phyloP scores from a whole-genome alignment of 2,888 invertebrate genomes.

The Acleris holmiana region DNA sequence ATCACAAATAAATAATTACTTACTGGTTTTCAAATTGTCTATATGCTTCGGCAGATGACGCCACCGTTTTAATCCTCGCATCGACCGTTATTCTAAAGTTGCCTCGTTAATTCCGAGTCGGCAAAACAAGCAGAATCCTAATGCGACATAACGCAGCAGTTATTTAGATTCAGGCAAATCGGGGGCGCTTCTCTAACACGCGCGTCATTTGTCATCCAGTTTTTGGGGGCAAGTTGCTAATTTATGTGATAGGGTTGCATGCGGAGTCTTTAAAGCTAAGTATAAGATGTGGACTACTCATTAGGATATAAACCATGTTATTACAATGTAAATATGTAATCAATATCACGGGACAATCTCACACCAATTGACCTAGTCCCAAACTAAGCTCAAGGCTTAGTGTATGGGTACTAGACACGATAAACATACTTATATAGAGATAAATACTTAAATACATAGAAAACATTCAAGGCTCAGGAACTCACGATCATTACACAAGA shows the following conservation, averaged over 20 bases:
- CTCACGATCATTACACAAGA: too few relatives aligned
- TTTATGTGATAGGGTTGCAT: not conserved
- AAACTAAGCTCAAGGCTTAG: too few relatives aligned
- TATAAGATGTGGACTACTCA: too few relatives aligned
- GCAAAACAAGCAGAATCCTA: constrained; percentile 75
- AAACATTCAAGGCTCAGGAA: too few relatives aligned
- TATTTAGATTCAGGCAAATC: constrained; percentile 83
- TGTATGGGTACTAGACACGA: too few relatives aligned
- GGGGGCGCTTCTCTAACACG: constrained; percentile 74
- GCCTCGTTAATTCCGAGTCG: constrained; percentile 55
- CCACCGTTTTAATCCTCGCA: constrained; percentile 1
- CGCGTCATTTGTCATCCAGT: constrained; percentile 71
- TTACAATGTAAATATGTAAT: too few relatives aligned
- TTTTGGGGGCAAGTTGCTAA: constrained; percentile 60
- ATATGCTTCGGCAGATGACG: not conserved
- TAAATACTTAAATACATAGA: too few relatives aligned
- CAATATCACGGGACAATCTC: too few relatives aligned
- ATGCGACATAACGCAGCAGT: constrained; percentile 70
- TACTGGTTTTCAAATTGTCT: not conserved
- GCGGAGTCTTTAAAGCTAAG: not conserved
- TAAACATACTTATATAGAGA: too few relatives aligned
- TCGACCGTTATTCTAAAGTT: constrained; percentile 45
- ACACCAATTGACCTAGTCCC: too few relatives aligned
- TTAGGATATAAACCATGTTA: too few relatives aligned
- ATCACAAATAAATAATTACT: too few relatives aligned